A percentile compares a stretch with the other conserved stretches of the same genome.
Conservation (phyloP, 2,797 vertebrate species). For the Sternotherus odoratus region DNA sequence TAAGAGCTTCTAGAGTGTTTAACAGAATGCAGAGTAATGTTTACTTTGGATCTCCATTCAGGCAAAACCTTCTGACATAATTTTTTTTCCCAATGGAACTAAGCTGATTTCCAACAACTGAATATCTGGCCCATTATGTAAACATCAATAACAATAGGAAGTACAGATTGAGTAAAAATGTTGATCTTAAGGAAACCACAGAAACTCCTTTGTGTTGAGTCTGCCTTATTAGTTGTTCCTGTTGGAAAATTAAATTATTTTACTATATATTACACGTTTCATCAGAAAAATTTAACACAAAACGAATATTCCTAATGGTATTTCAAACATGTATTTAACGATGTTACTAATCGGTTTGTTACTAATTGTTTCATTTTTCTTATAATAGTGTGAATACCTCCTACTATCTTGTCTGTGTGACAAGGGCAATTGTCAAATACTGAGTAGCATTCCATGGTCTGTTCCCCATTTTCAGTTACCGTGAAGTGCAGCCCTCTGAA, state of each 20-base stretch:
- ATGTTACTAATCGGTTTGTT: background rate
- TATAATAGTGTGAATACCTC: background rate
- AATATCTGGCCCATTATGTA: rapidly evolving
- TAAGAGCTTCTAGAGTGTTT: background rate
- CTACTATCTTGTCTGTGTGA: slow-evolving; percentile 2
- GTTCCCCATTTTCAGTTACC: rapidly evolving
- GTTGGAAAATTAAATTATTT: background rate
- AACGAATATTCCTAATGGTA: slow-evolving; percentile 25
- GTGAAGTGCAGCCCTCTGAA: rapidly evolving
- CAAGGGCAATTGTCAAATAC: background rate
- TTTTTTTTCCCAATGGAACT: rapidly evolving
- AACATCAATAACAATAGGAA: background rate
- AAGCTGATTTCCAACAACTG: rapidly evolving
- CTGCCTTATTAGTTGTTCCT: background rate
- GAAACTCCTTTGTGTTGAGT: background rate
- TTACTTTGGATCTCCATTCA: rapidly evolving
- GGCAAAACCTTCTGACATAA: rapidly evolving
- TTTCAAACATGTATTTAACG: background rate
- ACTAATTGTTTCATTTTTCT: background rate
- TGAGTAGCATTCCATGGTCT: rapidly evolving
- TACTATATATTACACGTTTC: background rate
- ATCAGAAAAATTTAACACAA: background rate
- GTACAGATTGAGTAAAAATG: background rate
- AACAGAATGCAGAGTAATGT: background rate
- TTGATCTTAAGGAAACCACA: background rate